These are phyloP conservation scores for Sarcophaga peregrina DNA, from an alignment of 1,140 invertebrate species.

Conservation along the genomic window DNA sequence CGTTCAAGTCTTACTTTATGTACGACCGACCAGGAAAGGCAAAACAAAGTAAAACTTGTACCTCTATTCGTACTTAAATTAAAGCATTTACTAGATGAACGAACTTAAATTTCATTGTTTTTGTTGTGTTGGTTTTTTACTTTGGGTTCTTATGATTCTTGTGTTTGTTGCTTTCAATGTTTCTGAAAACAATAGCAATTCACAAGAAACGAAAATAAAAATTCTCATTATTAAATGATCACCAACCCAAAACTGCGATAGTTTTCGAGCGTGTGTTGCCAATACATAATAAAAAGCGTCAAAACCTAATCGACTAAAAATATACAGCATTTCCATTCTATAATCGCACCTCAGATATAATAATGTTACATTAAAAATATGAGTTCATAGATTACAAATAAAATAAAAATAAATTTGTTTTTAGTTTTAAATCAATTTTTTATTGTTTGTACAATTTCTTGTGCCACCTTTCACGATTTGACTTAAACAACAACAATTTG, in stretches of 20 bases:
- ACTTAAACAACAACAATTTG: too few relatives aligned
- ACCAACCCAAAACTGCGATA: neutral
- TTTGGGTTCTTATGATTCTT: neutral
- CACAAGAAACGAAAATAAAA: neutral
- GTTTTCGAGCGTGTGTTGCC: neutral
- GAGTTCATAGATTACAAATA: too few relatives aligned
- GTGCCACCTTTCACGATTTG: too few relatives aligned
- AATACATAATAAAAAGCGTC: neutral
- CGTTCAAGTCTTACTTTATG: constrained; percentile 6
- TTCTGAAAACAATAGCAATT: neutral
- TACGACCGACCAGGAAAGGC: neutral
- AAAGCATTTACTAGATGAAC: neutral
- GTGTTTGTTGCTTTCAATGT: neutral
- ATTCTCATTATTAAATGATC: constrained; percentile 3
- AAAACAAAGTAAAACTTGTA: neutral
- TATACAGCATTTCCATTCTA: too few relatives aligned
- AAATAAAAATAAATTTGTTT: too few relatives aligned
- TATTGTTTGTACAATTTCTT: too few relatives aligned
- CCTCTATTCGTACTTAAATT: neutral
- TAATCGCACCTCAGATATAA: too few relatives aligned
- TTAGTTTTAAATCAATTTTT: too few relatives aligned
- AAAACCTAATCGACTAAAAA: neutral
- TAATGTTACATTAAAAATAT: too few relatives aligned
- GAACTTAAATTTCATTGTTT: constrained; percentile 8
- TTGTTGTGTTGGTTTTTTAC: neutral